A percentile compares a stretch with the other conserved stretches of the same genome.
Evolutionary conservation across 1,140 invertebrate species (phyloP).

Genomic region (Drosophila setifemur): DNA sequence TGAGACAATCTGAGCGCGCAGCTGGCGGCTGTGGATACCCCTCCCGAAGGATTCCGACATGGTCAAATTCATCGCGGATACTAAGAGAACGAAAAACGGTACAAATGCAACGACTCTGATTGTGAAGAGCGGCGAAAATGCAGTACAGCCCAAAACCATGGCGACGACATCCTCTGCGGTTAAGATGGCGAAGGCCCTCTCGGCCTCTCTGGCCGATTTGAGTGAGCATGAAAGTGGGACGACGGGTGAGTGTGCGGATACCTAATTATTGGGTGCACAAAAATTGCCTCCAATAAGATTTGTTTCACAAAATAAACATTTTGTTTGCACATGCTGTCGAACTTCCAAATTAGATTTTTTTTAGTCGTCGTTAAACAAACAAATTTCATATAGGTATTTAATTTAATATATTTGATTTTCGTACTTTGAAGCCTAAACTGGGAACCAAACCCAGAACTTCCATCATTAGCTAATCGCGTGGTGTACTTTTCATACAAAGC

Average conservation of each 20-base stretch:
- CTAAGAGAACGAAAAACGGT: conserved; percentile 74
- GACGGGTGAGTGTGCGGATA: conserved; percentile 69
- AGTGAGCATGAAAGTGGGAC: conserved; percentile 69
- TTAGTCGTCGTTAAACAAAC: too few relatives aligned
- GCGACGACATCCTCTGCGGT: conserved; percentile 27
- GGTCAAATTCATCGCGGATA: conserved; percentile 68
- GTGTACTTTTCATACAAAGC: too few relatives aligned
- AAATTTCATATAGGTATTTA: too few relatives aligned
- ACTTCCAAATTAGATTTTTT: too few relatives aligned
- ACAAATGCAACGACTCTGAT: conserved; percentile 56
- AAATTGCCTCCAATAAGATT: conserved; percentile 58
- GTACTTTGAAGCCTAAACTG: too few relatives aligned
- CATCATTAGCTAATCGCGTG: too few relatives aligned
- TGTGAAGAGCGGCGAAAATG: conserved; percentile 59
- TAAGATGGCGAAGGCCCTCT: conserved; percentile 50
- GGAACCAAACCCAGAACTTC: too few relatives aligned
- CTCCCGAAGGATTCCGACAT: conserved; percentile 33
- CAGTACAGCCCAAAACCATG: conserved; percentile 49
- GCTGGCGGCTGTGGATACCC: conserved; percentile 59
- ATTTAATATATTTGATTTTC: too few relatives aligned
- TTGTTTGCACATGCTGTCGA: not conserved
- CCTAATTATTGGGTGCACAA: conserved; percentile 20
- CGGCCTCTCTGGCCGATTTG: conserved; percentile 57
- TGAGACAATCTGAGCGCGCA: conserved; percentile 53
- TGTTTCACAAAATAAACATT: conserved; percentile 34